A percentile compares a stretch with the other conserved stretches of the same genome.
Conservation (phyloP, 1,140 invertebrate genomes). For the Leptonema lineaticorne region DNA sequence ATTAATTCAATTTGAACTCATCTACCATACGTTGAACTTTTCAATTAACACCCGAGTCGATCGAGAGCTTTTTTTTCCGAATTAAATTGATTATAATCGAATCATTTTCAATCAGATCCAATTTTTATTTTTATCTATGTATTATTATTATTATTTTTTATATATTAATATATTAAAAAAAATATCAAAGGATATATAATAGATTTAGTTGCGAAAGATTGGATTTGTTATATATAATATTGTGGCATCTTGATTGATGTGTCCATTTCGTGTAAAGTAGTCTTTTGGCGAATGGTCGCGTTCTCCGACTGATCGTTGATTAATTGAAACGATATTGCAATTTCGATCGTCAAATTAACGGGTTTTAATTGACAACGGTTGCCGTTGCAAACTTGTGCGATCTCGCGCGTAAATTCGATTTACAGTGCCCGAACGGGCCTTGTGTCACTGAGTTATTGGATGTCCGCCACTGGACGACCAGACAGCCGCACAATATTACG, state of each 20-base stretch:
- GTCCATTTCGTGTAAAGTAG: too few species aligned
- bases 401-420: constrained; percentile 20
- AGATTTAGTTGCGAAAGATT: too few species aligned
- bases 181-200: too few species aligned
- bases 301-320: background rate
- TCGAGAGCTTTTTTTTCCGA: too few species aligned
- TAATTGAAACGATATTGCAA: constrained; percentile 11
- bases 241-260: too few species aligned
- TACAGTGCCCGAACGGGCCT: constrained; percentile 5
- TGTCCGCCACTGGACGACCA: background rate
- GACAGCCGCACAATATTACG: background rate
- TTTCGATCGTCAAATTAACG: constrained; percentile 30
- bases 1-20: constrained; percentile 1
- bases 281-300: background rate
- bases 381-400: constrained; percentile 20
- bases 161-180: too few species aligned
- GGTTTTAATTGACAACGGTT: constrained; percentile 20
- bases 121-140: too few species aligned
- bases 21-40: background rate
- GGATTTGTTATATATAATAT: too few species aligned
- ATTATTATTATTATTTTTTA: too few species aligned
- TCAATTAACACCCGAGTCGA: background rate
- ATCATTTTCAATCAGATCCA: too few species aligned
- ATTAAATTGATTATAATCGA: too few species aligned
- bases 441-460: constrained; percentile 22